Percentiles rank a stretch among this genome's conserved stretches.
These are phyloP conservation scores for Epiblema foenella DNA, from an alignment of 2,888 invertebrate species.

Conservation along the genomic window DNA sequence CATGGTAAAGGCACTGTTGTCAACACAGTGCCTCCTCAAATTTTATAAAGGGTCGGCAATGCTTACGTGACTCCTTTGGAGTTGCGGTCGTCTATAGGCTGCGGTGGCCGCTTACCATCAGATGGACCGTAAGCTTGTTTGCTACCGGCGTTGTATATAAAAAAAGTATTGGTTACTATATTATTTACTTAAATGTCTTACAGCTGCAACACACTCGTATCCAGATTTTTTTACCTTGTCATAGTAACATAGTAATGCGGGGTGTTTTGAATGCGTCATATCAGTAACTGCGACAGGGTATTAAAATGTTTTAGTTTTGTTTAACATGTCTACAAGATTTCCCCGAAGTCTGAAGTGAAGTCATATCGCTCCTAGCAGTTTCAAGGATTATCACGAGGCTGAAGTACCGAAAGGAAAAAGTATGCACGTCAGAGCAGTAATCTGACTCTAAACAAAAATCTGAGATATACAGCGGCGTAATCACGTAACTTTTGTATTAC, in stretches of 20 bases:
- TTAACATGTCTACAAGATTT: slow-evolving; percentile 3
- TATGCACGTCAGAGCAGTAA: not conserved
- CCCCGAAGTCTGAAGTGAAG: slow-evolving; percentile 7
- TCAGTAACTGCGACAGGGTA: not conserved
- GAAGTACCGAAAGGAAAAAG: not conserved
- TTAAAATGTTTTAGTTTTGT: not conserved
- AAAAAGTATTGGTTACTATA: too few species aligned
- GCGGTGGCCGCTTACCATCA: too few species aligned
- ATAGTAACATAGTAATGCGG: not conserved
- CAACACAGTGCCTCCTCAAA: too few species aligned
- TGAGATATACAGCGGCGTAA: too few species aligned
- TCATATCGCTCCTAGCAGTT: slow-evolving; percentile 1
- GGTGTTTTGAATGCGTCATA: not conserved
- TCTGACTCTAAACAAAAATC: not conserved
- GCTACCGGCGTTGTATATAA: too few species aligned
- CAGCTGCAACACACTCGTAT: slow-evolving; percentile 1
- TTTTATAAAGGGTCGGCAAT: too few species aligned
- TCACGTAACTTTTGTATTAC: too few species aligned
- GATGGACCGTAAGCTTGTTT: too few species aligned
- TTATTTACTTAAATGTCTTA: not conserved
- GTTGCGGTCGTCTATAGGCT: too few species aligned
- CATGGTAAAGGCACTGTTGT: too few species aligned
- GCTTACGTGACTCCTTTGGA: too few species aligned
- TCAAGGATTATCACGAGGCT: slow-evolving; percentile 1
- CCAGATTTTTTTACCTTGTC: not conserved